Evolutionary conservation across 37 sponge, comb jelly and placozoan species (phyloP).

Genomic region (Hormiphora californensis): DNA sequence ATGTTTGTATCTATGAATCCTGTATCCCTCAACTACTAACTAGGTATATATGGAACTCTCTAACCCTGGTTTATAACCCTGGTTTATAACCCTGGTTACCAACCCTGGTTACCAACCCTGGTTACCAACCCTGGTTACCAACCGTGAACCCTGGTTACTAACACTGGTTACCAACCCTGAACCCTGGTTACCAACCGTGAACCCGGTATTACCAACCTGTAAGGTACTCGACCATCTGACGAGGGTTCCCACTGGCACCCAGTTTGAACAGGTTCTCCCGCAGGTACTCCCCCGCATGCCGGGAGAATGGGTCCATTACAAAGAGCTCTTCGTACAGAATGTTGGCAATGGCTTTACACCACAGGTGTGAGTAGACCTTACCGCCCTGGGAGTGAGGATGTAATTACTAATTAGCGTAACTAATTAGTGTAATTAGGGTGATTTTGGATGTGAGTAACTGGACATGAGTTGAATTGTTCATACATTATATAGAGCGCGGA

Average conservation of each 20-base stretch:
- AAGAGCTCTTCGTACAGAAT: slow-evolving; percentile 23
- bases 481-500: neutral
- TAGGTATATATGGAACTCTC: too few species aligned
- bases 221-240: slow-evolving; percentile 18
- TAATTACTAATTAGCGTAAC: neutral
- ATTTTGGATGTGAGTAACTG: neutral
- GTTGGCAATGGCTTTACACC: slow-evolving; percentile 5
- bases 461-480: too few species aligned
- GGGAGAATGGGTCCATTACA: neutral
- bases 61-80: too few species aligned
- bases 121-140: too few species aligned
- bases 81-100: too few species aligned
- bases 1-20: too few species aligned
- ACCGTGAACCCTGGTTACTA: too few species aligned
- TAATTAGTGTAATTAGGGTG: neutral
- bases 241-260: neutral
- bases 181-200: too few species aligned
- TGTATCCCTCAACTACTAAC: too few species aligned
- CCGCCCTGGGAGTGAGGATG: neutral
- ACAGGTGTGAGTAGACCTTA: neutral
- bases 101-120: too few species aligned
- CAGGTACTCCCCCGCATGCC: slow-evolving; percentile 33
- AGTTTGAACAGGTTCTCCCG: neutral
- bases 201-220: slow-evolving; percentile 1
- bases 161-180: too few species aligned